Evolutionary conservation across 2,113 vertebrate species (phyloP).

Genomic region (Lucifuga dentata): DNA sequence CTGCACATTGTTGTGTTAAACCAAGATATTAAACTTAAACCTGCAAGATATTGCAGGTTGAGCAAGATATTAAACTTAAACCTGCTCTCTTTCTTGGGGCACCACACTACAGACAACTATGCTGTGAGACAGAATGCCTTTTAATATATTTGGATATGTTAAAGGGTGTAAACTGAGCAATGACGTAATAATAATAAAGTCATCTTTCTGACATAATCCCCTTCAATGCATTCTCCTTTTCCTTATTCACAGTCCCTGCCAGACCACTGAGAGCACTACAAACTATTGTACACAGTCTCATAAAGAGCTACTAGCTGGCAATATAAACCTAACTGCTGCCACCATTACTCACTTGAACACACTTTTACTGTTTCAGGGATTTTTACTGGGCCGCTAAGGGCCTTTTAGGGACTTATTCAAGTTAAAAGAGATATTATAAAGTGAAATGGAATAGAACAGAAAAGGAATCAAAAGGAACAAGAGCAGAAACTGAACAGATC

Average conservation of each 20-base stretch:
- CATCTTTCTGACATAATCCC: slow-evolving; percentile 27
- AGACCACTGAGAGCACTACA: background rate
- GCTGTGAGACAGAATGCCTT: slow-evolving; percentile 6
- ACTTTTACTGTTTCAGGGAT: slow-evolving; percentile 42
- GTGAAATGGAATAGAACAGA: slow-evolving; percentile 3
- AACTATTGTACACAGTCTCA: slow-evolving; percentile 36
- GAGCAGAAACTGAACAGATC: background rate
- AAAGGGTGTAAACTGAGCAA: slow-evolving; percentile 14
- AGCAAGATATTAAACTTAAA: no score
- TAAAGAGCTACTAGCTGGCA: slow-evolving; percentile 43
- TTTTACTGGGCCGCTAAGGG: slow-evolving; percentile 38
- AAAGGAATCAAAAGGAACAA: slow-evolving; percentile 1
- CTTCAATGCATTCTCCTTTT: slow-evolving; percentile 7
- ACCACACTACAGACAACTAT: background rate
- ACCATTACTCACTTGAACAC: slow-evolving; percentile 60
- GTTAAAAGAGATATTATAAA: slow-evolving; percentile 38
- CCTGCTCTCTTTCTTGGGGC: no score
- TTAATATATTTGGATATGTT: background rate
- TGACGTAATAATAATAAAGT: slow-evolving; percentile 29
- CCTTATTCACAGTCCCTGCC: slow-evolving; percentile 10
- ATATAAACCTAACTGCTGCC: slow-evolving; percentile 52
- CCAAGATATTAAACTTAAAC: background rate
- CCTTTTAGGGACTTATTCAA: slow-evolving; percentile 44
- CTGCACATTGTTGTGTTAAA: no score
- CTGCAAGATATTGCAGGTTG: no score